Conservation (phyloP, 2,888 invertebrate genomes). For the Oligia strigilis region DNA sequence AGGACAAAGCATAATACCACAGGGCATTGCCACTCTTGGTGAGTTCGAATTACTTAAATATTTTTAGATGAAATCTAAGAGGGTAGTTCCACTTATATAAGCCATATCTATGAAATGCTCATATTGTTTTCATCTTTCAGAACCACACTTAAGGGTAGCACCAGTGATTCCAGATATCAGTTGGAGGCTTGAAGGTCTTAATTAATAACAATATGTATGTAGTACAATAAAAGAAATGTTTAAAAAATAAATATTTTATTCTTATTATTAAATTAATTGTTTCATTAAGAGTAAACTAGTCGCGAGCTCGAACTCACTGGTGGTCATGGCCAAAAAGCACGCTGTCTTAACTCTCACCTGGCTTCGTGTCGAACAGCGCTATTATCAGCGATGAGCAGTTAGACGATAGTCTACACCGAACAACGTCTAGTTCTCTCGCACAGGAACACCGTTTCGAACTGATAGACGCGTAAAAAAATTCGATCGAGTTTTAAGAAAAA, state of each 20-base stretch:
- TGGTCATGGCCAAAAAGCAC: too few relatives aligned
- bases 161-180: constrained; percentile 89
- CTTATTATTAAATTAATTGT: constrained; percentile 49
- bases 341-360: too few relatives aligned
- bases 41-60: constrained; percentile 48
- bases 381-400: too few relatives aligned
- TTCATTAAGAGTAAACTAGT: constrained; percentile 14
- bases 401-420: too few relatives aligned
- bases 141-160: constrained; percentile 91
- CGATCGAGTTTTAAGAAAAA: too few relatives aligned
- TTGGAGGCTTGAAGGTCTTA: constrained; percentile 90
- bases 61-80: background rate
- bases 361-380: too few relatives aligned
- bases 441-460: too few relatives aligned
- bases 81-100: background rate
- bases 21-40: constrained; percentile 84
- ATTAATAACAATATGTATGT: constrained; percentile 58
- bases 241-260: constrained; percentile 53
- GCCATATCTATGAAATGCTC: constrained; percentile 7
- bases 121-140: constrained; percentile 83
- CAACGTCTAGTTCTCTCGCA: too few relatives aligned
- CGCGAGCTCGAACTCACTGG: too few relatives aligned
- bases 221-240: constrained; percentile 34
- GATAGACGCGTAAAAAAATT: too few relatives aligned
- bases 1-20: constrained; percentile 77